phyloP scores from a whole-genome alignment of 1,140 invertebrate genomes.

The Polypedilum pembai region DNA sequence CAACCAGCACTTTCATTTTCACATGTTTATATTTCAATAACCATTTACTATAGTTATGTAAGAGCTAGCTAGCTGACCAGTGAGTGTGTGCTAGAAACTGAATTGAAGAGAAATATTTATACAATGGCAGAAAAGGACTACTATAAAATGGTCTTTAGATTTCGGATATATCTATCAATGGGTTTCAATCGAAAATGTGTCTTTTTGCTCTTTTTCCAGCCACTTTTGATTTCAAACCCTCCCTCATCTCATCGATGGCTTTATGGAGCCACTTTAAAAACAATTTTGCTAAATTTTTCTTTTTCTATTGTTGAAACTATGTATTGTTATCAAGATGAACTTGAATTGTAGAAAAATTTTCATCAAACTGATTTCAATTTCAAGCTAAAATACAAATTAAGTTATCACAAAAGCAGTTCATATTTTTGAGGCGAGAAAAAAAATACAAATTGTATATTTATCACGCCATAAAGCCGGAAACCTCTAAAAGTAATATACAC shows the following conservation, averaged over 20 bases:
- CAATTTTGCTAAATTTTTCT: not conserved
- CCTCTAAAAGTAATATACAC: too few species aligned
- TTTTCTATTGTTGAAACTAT: not conserved
- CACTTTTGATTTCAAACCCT: not conserved
- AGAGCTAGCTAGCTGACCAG: not conserved
- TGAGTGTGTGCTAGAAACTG: not conserved
- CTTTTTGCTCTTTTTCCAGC: not conserved
- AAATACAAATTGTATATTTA: too few species aligned
- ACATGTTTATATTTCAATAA: slow-evolving; percentile 6
- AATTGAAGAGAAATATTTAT: slow-evolving; percentile 20
- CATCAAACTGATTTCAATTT: too few species aligned
- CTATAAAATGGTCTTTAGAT: not conserved
- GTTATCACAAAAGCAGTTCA: too few species aligned
- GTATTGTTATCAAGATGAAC: not conserved
- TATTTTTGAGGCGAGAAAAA: too few species aligned
- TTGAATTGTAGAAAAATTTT: too few species aligned
- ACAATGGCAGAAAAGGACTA: not conserved
- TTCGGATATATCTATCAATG: slow-evolving; percentile 8
- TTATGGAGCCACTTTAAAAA: not conserved
- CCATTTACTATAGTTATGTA: not conserved
- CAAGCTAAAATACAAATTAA: too few species aligned
- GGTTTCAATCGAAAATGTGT: not conserved
- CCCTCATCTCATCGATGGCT: not conserved
- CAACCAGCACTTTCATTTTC: not conserved
- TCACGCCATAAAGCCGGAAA: too few species aligned